phyloP scores from a whole-genome alignment of 2,113 vertebrate genomes.

The Platichthys flesus region DNA sequence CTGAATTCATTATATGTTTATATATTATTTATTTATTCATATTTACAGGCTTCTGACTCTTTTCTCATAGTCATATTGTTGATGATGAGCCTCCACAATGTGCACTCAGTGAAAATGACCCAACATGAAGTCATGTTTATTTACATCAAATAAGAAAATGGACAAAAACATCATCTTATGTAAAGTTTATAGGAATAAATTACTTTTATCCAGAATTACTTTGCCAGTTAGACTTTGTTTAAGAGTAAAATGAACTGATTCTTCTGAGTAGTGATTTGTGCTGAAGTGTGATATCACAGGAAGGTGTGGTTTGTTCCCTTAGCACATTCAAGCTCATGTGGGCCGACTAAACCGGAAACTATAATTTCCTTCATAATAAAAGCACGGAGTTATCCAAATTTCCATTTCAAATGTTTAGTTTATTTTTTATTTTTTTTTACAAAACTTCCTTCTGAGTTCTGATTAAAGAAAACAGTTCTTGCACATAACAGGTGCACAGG shows the following conservation, averaged over 20 bases:
- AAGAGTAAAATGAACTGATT: background rate
- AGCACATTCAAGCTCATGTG: background rate
- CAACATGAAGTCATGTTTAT: background rate
- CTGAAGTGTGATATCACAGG: background rate
- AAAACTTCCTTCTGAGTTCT: too few species aligned
- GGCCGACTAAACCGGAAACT: background rate
- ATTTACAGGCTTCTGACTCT: too few species aligned
- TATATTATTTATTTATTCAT: too few species aligned
- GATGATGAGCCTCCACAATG: too few species aligned
- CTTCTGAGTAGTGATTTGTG: background rate
- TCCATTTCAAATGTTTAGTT: too few species aligned
- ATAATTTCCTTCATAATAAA: conserved; percentile 41
- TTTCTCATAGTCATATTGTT: too few species aligned
- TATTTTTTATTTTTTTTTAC: too few species aligned
- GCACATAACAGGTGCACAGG: too few species aligned
- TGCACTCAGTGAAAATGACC: background rate
- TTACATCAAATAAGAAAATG: background rate
- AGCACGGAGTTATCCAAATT: background rate
- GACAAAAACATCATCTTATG: too few species aligned
- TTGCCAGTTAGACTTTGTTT: background rate
- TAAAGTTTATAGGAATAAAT: too few species aligned
- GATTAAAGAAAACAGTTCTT: too few species aligned
- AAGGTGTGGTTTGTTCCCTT: conserved; percentile 45
- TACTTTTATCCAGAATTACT: background rate
- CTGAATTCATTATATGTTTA: too few species aligned